Evolutionary conservation across 2,888 invertebrate species (phyloP).

Genomic region (Xestobium rufovillosum): DNA sequence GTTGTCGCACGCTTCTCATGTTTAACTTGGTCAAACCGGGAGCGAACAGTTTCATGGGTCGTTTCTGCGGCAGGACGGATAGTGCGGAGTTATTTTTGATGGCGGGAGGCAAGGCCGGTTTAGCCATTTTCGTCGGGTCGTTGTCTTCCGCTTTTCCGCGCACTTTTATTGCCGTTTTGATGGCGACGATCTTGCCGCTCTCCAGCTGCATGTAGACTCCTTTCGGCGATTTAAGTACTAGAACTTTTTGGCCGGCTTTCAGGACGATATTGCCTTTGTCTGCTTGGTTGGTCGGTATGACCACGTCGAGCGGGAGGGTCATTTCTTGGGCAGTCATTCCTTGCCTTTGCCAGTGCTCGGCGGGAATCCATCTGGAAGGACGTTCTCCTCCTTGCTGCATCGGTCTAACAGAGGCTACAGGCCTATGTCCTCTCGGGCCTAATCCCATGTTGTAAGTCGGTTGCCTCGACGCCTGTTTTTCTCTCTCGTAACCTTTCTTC

Average conservation of each 20-base stretch:
- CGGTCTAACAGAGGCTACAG: constrained; percentile 63
- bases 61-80: constrained; percentile 48
- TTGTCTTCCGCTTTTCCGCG: constrained; percentile 47
- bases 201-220: constrained; percentile 94
- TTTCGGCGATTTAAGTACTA: constrained; percentile 90
- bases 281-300: constrained; percentile 85
- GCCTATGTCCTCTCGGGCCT: constrained; percentile 37
- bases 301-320: constrained; percentile 83
- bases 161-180: constrained; percentile 69
- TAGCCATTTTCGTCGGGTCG: constrained; percentile 37
- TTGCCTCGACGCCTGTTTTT: constrained; percentile 61
- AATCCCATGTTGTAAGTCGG: constrained; percentile 33
- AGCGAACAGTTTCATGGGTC: constrained; percentile 34
- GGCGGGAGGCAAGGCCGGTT: constrained; percentile 27
- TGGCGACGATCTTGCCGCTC: constrained; percentile 91
- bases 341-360: constrained; percentile 85
- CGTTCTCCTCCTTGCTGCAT: constrained; percentile 61
- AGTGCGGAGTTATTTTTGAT: constrained; percentile 55
- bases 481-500: constrained; percentile 86
- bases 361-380: constrained; percentile 68
- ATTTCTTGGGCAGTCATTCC: constrained; percentile 95
- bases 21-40: constrained; percentile 36
- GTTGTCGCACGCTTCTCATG: constrained; percentile 37
- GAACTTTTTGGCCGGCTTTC: constrained; percentile 89
- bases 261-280: constrained; percentile 85